Percentiles rank a stretch among this genome's conserved stretches.
Evolutionary conservation across 2,113 vertebrate species (phyloP).

Genomic region (Gila orcuttii): DNA sequence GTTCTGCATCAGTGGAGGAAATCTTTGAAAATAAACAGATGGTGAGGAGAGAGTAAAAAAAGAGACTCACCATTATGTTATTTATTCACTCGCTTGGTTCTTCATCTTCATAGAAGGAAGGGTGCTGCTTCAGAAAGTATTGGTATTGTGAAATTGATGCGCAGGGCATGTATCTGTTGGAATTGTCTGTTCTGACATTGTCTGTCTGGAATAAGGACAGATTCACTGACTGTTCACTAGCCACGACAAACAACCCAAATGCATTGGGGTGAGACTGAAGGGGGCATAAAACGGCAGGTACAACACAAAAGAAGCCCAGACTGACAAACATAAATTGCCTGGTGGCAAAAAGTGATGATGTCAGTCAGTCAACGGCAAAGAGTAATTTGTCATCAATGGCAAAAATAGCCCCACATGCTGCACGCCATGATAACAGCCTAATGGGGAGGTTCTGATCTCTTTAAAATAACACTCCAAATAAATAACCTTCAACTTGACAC

Average conservation of each 20-base stretch:
- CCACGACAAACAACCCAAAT: not conserved
- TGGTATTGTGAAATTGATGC: conserved; percentile 46
- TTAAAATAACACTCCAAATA: not conserved
- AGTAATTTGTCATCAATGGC: not conserved
- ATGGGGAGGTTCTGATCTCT: not conserved
- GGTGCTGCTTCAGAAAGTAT: conserved; percentile 16
- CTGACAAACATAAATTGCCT: conserved; percentile 28
- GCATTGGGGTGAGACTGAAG: not conserved
- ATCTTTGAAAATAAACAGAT: conserved; percentile 54
- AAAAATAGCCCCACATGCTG: conserved; percentile 6
- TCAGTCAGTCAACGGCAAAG: not conserved
- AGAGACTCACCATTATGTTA: not conserved
- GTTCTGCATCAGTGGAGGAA: conserved; percentile 52
- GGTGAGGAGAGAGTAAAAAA: conserved; percentile 21
- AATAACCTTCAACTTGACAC: conserved; percentile 7
- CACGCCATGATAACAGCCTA: not conserved
- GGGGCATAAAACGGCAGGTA: not conserved
- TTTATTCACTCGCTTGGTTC: conserved; percentile 14
- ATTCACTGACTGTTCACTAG: not conserved
- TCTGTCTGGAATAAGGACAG: conserved; percentile 22
- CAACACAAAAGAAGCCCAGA: not conserved
- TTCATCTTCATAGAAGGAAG: not conserved
- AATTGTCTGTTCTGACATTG: conserved; percentile 28
- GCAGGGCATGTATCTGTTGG: not conserved
- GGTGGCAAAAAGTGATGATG: conserved; percentile 21